Conservation (phyloP, 64 coral and sea anemone genomes). For the Cladopsammia gracilis region DNA sequence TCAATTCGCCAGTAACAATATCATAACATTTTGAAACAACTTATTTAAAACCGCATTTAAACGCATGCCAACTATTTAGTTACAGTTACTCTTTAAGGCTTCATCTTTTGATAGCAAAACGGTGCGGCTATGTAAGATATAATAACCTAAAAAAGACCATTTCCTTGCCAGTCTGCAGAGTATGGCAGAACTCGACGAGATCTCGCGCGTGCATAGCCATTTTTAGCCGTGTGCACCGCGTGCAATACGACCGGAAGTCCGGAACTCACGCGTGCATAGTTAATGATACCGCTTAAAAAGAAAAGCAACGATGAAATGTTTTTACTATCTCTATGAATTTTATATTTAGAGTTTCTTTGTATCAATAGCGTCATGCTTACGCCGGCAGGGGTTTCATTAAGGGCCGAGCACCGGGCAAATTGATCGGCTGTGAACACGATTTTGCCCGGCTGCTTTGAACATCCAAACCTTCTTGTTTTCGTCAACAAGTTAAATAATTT, state of each 20-base stretch:
- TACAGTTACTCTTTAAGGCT: no score
- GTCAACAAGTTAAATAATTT: no score
- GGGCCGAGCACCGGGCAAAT: constrained; percentile 45
- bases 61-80: no score
- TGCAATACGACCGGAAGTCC: background rate
- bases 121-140: no score
- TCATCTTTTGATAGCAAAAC: no score
- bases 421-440: constrained; percentile 36
- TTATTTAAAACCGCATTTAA: no score
- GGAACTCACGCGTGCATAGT: background rate
- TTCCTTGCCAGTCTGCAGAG: background rate
- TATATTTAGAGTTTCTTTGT: background rate
- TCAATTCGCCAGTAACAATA: no score
- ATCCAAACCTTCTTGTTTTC: no score
- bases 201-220: no score
- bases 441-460: constrained; percentile 7
- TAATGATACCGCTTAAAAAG: background rate
- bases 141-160: no score
- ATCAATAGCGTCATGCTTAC: background rate
- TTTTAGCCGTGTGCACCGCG: background rate
- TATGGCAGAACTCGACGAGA: background rate
- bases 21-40: no score
- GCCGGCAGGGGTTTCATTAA: constrained; percentile 36
- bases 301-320: background rate
- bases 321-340: background rate